Evolutionary conservation across 2,797 vertebrate genomes (phyloP).

Genomic region (Acipenser transmontanus): DNA sequence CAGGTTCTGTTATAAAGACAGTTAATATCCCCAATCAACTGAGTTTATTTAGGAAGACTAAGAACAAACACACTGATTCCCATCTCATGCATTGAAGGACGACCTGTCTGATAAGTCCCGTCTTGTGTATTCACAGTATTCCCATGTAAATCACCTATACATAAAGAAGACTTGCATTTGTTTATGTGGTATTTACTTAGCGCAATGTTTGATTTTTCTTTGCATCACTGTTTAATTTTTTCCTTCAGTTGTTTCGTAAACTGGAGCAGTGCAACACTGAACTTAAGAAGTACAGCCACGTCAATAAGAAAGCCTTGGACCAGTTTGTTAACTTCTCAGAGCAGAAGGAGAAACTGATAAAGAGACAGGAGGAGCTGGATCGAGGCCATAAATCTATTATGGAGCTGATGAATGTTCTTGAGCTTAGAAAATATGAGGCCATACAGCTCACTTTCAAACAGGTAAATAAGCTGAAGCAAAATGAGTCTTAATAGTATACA

Average conservation of each 20-base stretch:
- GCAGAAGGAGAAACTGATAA: slow-evolving; percentile 97
- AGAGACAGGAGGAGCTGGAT: slow-evolving; percentile 92
- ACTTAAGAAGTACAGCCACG: slow-evolving; percentile 96
- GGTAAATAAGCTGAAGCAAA: slow-evolving; percentile 48
- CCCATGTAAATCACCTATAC: too few relatives aligned
- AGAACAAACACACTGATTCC: slow-evolving; percentile 32
- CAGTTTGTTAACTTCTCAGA: slow-evolving; percentile 99
- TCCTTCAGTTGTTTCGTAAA: slow-evolving; percentile 84
- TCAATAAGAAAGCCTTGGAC: slow-evolving; percentile 97
- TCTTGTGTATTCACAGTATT: background rate
- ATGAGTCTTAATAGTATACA: too few relatives aligned
- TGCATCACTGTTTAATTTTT: slow-evolving; percentile 16
- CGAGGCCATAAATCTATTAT: slow-evolving; percentile 97
- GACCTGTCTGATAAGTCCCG: slow-evolving; percentile 32
- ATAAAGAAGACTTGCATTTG: too few relatives aligned
- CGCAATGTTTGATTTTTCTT: background rate
- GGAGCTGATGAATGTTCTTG: slow-evolving; percentile 97
- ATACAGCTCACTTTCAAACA: slow-evolving; percentile 99
- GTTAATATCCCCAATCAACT: background rate
- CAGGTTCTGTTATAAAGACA: background rate
- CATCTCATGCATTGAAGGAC: slow-evolving; percentile 36
- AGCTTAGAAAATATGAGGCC: slow-evolving; percentile 95
- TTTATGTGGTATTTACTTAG: background rate
- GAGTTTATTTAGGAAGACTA: background rate
- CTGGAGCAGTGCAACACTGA: slow-evolving; percentile 97